These are phyloP conservation scores for Seira musarum DNA, from an alignment of 2,888 invertebrate genomes.

Conservation along the genomic window DNA sequence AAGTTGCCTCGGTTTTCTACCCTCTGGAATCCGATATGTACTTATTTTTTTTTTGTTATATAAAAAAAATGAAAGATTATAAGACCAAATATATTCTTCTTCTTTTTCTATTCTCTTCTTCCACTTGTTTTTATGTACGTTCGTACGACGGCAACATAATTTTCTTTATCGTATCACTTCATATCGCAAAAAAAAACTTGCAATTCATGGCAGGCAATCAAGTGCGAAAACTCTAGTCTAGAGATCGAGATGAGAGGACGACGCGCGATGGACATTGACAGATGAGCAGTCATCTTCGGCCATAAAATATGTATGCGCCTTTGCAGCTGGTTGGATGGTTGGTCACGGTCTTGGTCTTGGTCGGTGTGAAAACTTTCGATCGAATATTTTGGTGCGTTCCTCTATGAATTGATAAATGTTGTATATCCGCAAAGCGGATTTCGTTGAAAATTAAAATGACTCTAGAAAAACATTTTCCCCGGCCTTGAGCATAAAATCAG, in stretches of 20 bases:
- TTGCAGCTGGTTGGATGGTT: neutral
- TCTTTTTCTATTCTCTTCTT: conserved; percentile 16
- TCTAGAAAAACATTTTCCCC: too few species aligned
- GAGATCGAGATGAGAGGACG: conserved; percentile 19
- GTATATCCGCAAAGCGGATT: conserved; percentile 28
- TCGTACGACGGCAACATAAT: too few species aligned
- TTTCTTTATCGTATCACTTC: conserved; percentile 41
- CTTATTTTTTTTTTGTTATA: too few species aligned
- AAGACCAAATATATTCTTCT: neutral
- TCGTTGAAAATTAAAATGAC: too few species aligned
- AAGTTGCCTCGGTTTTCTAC: too few species aligned
- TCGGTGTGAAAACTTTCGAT: conserved; percentile 13
- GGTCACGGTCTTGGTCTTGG: too few species aligned
- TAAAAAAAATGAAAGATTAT: conserved; percentile 13
- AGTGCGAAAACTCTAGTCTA: conserved; percentile 7
- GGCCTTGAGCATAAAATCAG: too few species aligned
- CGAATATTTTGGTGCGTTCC: conserved; percentile 16
- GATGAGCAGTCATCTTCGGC: conserved; percentile 46
- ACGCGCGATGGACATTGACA: conserved; percentile 32
- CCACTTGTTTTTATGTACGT: too few species aligned
- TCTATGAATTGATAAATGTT: conserved; percentile 41
- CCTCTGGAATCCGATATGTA: too few species aligned
- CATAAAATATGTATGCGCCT: conserved; percentile 39
- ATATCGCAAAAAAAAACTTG: conserved; percentile 34
- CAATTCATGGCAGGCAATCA: conserved; percentile 33